Base-by-base conservation (phyloP, 2,888 invertebrate species). In the Catotricha subobsoleta region DNA sequence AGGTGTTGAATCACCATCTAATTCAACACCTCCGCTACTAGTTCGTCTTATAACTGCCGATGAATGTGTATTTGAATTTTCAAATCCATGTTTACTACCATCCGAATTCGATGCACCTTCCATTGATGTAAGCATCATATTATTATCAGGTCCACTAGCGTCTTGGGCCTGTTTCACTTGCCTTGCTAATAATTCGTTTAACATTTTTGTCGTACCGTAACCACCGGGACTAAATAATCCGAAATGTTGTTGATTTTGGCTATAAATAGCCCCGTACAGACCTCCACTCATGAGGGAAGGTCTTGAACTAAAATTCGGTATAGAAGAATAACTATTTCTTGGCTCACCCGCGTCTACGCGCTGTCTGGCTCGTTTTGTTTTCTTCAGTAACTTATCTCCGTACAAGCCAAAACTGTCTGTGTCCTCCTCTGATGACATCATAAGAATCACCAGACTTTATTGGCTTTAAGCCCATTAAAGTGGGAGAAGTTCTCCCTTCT, bases 381-480 rank as follows among this genome's bases (percentile, higher is more conserved):
- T 82, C 80, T 83, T 84, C 74, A 83, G 76, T 71, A 81, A 79
- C 70, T 78, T 80, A 76, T 80, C 83, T 79, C 81, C 80, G 75
- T 80, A 84, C 81, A 84, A 82, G 75, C 82, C 83, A 76, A 81
- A 82, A 74, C 76, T 77, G 72, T 80, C 82, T 74, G 81, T 80
- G 80, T 86, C 84, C 82, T 86, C 86, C 80, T 84, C 86, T 80
- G 84, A 84, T 86, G 84, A 86, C 86, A 86, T 86, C 82, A 84
- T 83, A 76, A 72, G 83, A 80, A 72, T 74, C 73, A 68, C 71
- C 73, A 67, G 72, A 76, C 76, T 73, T 70, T 73, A 75, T 80
- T 81, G 81, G 81, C 76, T 74, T 76, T 72, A 75, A 70, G 68
- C 54, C 56, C 51, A 51, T 48, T 49, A 45, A 44, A 47, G 48